Percentiles rank a stretch among this genome's conserved stretches.
Evolutionary conservation across 37 sponge, comb jelly and placozoan genomes (phyloP).

Genomic region (Halisarca cf. caerulea): DNA sequence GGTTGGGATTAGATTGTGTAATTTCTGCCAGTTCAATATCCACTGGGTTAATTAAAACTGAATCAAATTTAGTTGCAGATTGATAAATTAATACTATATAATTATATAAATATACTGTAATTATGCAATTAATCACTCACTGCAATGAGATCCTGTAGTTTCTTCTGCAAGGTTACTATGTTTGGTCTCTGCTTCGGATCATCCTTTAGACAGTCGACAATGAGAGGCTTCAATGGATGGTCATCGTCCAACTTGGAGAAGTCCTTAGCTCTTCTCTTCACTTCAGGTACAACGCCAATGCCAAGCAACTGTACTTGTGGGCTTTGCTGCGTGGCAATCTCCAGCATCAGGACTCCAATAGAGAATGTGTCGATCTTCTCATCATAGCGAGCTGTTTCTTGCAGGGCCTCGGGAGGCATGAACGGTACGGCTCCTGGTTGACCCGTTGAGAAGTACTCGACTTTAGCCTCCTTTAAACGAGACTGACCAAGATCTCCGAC

Average conservation of each 20-base stretch:
- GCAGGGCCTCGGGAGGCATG: slow-evolving; percentile 6
- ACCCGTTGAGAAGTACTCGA: not conserved
- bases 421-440: not conserved
- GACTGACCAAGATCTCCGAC: slow-evolving; percentile 10
- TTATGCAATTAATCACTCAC: too few relatives aligned
- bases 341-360: slow-evolving; percentile 1
- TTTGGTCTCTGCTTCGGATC: not conserved
- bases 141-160: too few relatives aligned
- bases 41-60: too few relatives aligned
- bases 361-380: slow-evolving; percentile 2
- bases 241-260: not conserved
- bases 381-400: not conserved
- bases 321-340: not conserved
- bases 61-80: too few relatives aligned
- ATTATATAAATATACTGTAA: too few relatives aligned
- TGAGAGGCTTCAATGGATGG: not conserved
- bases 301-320: not conserved
- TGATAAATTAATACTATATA: too few relatives aligned
- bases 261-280: not conserved
- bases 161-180: not conserved
- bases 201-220: not conserved
- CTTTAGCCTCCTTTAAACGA: not conserved
- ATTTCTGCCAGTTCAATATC: too few relatives aligned
- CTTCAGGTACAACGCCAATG: slow-evolving; percentile 1
- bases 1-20: too few relatives aligned